Evolutionary conservation across 2,797 vertebrate genomes (phyloP).

Genomic region (Potorous gilbertii): DNA sequence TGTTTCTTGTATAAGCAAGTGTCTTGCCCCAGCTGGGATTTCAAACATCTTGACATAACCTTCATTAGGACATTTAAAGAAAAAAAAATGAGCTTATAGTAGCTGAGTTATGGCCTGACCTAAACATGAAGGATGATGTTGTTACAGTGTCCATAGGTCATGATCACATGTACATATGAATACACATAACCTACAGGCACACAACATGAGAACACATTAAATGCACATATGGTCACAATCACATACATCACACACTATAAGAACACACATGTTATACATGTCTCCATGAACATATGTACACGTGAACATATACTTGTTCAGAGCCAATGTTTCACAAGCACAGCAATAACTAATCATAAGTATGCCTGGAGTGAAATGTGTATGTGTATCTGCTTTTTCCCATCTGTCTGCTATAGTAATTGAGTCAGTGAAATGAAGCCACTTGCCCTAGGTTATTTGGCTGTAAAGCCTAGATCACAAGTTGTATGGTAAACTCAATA

Average conservation of each 20-base stretch:
- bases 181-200: background rate
- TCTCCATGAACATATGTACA: background rate
- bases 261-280: background rate
- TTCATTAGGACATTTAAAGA: slow-evolving; percentile 76
- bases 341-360: background rate
- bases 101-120: background rate
- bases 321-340: background rate
- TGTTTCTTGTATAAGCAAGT: slow-evolving; percentile 95
- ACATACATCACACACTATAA: background rate
- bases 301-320: background rate
- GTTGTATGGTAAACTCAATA: background rate
- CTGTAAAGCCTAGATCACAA: background rate
- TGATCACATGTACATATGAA: background rate
- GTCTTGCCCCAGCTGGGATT: slow-evolving; percentile 95
- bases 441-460: background rate
- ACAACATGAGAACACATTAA: background rate
- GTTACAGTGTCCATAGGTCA: background rate
- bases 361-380: background rate
- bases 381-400: background rate
- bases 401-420: background rate
- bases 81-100: slow-evolving; percentile 31
- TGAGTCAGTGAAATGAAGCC: background rate
- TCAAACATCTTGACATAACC: slow-evolving; percentile 96
- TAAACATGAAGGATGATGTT: background rate
- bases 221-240: background rate